These are phyloP conservation scores for Saccopteryx leptura DNA, from an alignment of 2,113 vertebrate species.

Conservation along the genomic window DNA sequence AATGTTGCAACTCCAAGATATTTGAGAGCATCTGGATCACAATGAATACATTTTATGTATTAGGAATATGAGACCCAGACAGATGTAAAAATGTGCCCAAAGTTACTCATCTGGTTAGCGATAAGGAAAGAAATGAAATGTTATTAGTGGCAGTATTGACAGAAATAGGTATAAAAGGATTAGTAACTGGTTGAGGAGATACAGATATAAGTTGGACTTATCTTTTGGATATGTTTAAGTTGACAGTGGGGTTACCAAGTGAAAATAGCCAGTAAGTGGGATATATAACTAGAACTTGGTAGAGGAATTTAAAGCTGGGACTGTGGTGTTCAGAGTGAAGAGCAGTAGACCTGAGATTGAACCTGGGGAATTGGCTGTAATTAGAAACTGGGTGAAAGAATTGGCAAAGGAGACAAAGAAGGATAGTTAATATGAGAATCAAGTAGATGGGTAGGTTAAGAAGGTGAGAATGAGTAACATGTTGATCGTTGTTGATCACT, in stretches of 20 bases:
- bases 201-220: neutral
- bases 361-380: neutral
- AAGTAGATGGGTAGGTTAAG: neutral
- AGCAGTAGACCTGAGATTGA: neutral
- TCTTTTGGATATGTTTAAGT: neutral
- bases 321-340: neutral
- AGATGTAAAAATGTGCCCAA: conserved; percentile 8
- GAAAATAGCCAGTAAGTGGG: neutral
- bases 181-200: neutral
- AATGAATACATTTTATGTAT: neutral
- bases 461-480: neutral
- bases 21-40: neutral
- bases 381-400: neutral
- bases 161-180: neutral
- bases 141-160: conserved; percentile 15
- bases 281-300: neutral
- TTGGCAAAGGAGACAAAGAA: neutral
- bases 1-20: neutral
- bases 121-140: conserved; percentile 18
- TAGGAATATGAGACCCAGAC: neutral
- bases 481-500: neutral
- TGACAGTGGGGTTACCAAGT: neutral
- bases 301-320: conserved; percentile 35
- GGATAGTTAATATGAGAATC: neutral
- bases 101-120: neutral